These are phyloP conservation scores for Popillia japonica DNA, from an alignment of 1,140 invertebrate species.

Conservation along the genomic window DNA sequence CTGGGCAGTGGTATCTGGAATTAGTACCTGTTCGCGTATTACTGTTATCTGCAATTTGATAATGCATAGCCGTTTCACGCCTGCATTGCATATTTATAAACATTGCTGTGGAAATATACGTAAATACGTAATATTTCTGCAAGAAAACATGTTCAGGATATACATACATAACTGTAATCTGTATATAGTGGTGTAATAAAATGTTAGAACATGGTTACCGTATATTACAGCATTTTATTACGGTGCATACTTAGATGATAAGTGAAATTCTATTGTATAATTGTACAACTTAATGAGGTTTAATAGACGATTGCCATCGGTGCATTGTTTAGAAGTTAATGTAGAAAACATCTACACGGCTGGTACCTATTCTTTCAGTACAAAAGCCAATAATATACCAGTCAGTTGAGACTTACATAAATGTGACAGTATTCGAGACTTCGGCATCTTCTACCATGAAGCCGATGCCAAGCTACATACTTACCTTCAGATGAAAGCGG, in stretches of 20 bases:
- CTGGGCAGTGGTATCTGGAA: background rate
- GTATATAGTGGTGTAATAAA: no score
- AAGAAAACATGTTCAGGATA: no score
- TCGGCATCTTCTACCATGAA: background rate
- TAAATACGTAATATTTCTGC: no score
- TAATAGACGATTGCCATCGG: background rate
- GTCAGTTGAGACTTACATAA: background rate
- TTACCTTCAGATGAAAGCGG: constrained; percentile 1
- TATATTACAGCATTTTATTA: constrained; percentile 16
- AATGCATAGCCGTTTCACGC: background rate
- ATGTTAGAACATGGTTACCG: no score
- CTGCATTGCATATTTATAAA: background rate
- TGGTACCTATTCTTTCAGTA: background rate
- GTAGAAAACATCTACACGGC: background rate
- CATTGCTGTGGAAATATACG: background rate
- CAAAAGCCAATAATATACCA: constrained; percentile 17
- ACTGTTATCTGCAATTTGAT: background rate
- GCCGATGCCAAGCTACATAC: background rate
- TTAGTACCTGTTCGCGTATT: background rate
- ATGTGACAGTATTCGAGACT: constrained; percentile 11
- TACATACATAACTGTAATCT: no score
- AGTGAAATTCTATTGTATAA: constrained; percentile 24
- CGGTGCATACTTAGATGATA: background rate
- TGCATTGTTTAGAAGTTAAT: constrained; percentile 25
- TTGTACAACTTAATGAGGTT: constrained; percentile 29